Conservation (phyloP, 2,113 vertebrate genomes). For the Vidua macroura region DNA sequence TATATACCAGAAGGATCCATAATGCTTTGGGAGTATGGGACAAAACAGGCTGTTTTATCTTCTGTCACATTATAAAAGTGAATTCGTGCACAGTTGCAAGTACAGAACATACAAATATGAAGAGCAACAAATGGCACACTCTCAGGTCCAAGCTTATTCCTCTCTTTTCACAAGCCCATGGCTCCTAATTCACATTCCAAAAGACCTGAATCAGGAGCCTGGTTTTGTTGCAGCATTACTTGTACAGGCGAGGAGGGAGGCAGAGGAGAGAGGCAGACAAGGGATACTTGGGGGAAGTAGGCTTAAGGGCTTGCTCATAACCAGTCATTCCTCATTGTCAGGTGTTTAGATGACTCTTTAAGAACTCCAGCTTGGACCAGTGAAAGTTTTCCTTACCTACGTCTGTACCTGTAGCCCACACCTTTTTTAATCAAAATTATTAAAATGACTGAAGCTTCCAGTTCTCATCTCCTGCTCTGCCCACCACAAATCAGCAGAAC, state of each 20-base stretch:
- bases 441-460: not conserved
- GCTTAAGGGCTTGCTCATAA: not conserved
- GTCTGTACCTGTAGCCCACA: not conserved
- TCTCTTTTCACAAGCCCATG: not conserved
- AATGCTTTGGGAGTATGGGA: not conserved
- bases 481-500: not conserved
- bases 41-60: not conserved
- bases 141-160: not conserved
- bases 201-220: not conserved
- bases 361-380: not conserved
- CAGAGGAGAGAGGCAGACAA: not conserved
- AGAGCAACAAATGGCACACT: not conserved
- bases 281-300: not conserved
- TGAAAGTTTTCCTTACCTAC: not conserved
- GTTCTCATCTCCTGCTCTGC: not conserved
- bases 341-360: not conserved
- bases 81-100: not conserved
- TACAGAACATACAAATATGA: not conserved
- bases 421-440: not conserved
- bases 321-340: not conserved
- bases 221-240: not conserved
- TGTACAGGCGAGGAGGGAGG: not conserved
- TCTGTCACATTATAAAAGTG: not conserved
- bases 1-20: not conserved
- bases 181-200: not conserved